phyloP scores from a whole-genome alignment of 2,888 invertebrate genomes.

The Drosophila kanekoi region DNA sequence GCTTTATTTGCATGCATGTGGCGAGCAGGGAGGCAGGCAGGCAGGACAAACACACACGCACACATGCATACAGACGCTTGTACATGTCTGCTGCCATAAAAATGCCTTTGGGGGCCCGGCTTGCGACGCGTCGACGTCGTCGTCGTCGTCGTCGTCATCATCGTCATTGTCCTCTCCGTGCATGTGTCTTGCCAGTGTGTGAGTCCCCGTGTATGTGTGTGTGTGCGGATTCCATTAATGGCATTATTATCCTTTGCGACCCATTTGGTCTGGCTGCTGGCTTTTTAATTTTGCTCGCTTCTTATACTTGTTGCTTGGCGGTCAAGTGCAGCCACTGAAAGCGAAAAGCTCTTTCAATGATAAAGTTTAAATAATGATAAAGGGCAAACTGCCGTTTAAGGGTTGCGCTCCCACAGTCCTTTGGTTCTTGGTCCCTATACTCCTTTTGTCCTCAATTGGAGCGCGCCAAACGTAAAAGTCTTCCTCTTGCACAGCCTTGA shows the following conservation, averaged over 20 bases:
- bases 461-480: constrained; percentile 44
- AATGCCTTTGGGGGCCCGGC: constrained; percentile 69
- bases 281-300: constrained; percentile 55
- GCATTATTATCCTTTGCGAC: constrained; percentile 70
- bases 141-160: constrained; percentile 18
- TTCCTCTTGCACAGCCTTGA: constrained; percentile 46
- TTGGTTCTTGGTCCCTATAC: background rate
- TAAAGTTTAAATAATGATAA: constrained; percentile 58
- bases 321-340: constrained; percentile 72
- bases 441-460: constrained; percentile 30
- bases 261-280: constrained; percentile 42
- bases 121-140: constrained; percentile 43
- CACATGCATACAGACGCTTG: constrained; percentile 20
- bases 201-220: constrained; percentile 10
- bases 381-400: constrained; percentile 34
- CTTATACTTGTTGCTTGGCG: constrained; percentile 69
- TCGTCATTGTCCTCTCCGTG: constrained; percentile 41
- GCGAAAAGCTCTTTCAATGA: constrained; percentile 59
- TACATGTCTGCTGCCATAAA: constrained; percentile 64
- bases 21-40: constrained; percentile 51
- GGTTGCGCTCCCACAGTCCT: constrained; percentile 24
- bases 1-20: constrained; percentile 70
- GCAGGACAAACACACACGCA: constrained; percentile 24
- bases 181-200: constrained; percentile 15
- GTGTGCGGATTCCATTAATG: constrained; percentile 59